Conservation (phyloP, 1,140 invertebrate genomes). For the Armadillidium nasatum region DNA sequence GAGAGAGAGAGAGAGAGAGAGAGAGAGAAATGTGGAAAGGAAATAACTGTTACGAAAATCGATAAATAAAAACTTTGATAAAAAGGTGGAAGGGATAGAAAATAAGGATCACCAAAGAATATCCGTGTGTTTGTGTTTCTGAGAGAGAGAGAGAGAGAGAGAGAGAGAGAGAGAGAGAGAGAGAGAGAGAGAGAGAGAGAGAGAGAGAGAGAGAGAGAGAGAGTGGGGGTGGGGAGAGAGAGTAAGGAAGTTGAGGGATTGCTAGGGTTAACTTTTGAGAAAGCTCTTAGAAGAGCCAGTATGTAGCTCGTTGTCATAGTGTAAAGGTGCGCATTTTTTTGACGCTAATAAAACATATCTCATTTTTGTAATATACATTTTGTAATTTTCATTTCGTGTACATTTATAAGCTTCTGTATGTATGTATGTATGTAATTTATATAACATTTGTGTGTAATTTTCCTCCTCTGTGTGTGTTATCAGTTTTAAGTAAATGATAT, state of each 20-base stretch:
- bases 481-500: not conserved
- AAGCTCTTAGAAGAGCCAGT: not conserved
- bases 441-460: not conserved
- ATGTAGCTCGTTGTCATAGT: not conserved
- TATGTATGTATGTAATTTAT: not conserved
- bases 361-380: not conserved
- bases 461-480: not conserved
- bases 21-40: too few relatives aligned
- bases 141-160: too few relatives aligned
- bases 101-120: too few relatives aligned
- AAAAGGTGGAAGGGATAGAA: too few relatives aligned
- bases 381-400: conserved; percentile 1
- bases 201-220: too few relatives aligned
- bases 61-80: too few relatives aligned
- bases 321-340: not conserved
- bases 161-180: too few relatives aligned
- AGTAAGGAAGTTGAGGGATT: not conserved
- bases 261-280: not conserved
- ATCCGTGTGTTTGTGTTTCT: too few relatives aligned
- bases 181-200: too few relatives aligned
- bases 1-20: too few relatives aligned
- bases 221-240: not conserved
- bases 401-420: not conserved
- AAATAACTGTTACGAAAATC: too few relatives aligned
- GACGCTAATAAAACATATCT: not conserved